Evolutionary conservation across 2,797 vertebrate genomes (phyloP), one percentile per base, ranked within the genome.

Genomic region (Chrosomus eos): DNA sequence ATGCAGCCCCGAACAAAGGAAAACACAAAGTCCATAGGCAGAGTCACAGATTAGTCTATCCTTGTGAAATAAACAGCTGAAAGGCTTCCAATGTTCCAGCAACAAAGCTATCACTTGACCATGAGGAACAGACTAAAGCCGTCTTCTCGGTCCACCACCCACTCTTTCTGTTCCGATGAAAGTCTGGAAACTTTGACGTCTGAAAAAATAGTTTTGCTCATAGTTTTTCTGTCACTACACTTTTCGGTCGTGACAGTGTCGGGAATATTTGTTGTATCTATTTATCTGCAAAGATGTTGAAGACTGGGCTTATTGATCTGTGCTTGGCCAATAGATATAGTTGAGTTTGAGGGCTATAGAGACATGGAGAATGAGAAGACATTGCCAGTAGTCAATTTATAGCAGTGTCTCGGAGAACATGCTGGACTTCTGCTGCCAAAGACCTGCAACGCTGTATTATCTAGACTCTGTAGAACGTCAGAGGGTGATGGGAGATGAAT

Each of bases 391-490:
- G 88, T 85, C 93, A 89, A 92, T 93, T 93, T 48, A 58, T 33
- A 74, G 64, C 40, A 43, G 4, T 21, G 60, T 75, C 53, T 74
- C 3, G 8, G 18, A 82, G 68, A 82, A 73, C 51, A 82, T 64
- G 58, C 55, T 82, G 58, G 14, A 51, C 81, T 55, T 66, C 13
- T 19, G 60, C 60, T 75, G 72, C 43, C 73, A 90, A 91, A 91
- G 90, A 90, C 86, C 91, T 86, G 89, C 88, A 83, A 88, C 85
- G 72, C 93, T 94, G 92, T 92, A 95, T 94, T 94, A 94, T 93
- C 88, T 81, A 89, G 89, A 90, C 89, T 92, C 90, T 93, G 92
- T 92, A 86, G 62, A 77, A 76, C 45, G 40, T 83, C 72, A 67
- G 62, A 83, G 45, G 43, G 40, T 38, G 31, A 83, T 51, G n/a